These are phyloP conservation scores for Rafetus swinhoei DNA, from an alignment of 2,113 vertebrate genomes.

Conservation along the genomic window DNA sequence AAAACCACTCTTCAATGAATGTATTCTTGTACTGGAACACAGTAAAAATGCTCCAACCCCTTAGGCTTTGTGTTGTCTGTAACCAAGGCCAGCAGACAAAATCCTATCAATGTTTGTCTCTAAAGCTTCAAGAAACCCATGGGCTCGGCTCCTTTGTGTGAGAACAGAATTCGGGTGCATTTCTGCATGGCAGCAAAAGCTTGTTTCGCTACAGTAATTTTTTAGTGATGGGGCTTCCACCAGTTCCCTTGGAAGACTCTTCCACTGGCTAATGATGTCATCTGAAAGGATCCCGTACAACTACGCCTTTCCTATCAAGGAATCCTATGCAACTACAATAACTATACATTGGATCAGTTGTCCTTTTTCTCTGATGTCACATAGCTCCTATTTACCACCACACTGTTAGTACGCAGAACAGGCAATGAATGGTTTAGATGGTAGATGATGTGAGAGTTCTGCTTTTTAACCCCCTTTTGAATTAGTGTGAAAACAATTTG, in stretches of 20 bases:
- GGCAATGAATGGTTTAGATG: neutral
- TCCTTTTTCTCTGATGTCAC: fast-evolving
- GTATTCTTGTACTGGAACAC: neutral
- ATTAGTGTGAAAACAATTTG: fast-evolving
- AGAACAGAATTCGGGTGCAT: neutral
- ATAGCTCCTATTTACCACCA: neutral
- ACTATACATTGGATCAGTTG: neutral
- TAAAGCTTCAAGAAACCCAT: neutral
- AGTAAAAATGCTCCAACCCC: neutral
- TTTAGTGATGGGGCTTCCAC: neutral
- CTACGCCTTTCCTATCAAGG: neutral
- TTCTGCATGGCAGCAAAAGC: neutral
- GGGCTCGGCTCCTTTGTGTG: neutral
- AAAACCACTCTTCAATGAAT: neutral
- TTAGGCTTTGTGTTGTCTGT: neutral
- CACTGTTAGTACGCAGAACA: neutral
- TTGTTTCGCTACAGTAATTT: neutral
- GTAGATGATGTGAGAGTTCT: fast-evolving
- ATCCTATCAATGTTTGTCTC: neutral
- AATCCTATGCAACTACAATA: neutral
- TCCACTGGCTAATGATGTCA: neutral
- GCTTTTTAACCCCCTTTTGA: neutral
- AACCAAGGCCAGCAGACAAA: neutral
- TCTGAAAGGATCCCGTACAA: neutral
- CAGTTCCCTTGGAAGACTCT: neutral